Evolutionary conservation across 2,797 vertebrate genomes (phyloP), one percentile per base, ranked within the genome.

Genomic region (Falco rusticolus): DNA sequence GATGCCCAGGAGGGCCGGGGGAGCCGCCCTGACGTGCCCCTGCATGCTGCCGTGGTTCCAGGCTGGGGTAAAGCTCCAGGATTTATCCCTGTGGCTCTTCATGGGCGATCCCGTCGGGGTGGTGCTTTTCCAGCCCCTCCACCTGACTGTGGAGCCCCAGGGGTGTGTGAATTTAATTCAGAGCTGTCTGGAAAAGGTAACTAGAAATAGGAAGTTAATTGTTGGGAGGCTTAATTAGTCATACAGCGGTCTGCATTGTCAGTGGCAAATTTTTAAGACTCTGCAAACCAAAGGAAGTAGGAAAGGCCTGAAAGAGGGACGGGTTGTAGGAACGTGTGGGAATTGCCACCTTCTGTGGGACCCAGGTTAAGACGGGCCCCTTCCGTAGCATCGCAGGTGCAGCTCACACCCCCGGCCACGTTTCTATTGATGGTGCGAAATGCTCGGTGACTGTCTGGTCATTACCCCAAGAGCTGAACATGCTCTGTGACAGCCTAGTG

Each of bases 191-290:
- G 61, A 48, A 90, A 87, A 87, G 69, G 94, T 87, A 95, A 95
- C 77, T 92, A 81, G 69, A 77, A 94, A 84, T 80, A 39, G 60
- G 77, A 89, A 89, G 25, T 47, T 94, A 93, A 93, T 94, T 84
- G 95, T 37, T 19, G 8, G 77, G 26, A 83, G 43, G 26, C 56
- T 77, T 90, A 70, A 89, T 92, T 83, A 86, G 81, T 48, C 45
- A 10, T 26, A 37, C 19, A 41, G 56, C 1, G 11, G 37, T 17
- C 88, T 45, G 37, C 41, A 5, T 41, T 9, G 13, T 26, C 75
- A 39, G 66, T 11, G 61, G 61, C 51, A n/a, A 17, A 56, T 39
- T 60, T 53, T 64, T 53, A 65, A 57, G 87, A 68, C 60, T 39
- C 60, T 39, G 63, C 39, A 53, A 88, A 86, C 7, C n/a, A 18